Base-by-base conservation (phyloP, 2,888 invertebrate species). In the Latrodectus elegans region DNA sequence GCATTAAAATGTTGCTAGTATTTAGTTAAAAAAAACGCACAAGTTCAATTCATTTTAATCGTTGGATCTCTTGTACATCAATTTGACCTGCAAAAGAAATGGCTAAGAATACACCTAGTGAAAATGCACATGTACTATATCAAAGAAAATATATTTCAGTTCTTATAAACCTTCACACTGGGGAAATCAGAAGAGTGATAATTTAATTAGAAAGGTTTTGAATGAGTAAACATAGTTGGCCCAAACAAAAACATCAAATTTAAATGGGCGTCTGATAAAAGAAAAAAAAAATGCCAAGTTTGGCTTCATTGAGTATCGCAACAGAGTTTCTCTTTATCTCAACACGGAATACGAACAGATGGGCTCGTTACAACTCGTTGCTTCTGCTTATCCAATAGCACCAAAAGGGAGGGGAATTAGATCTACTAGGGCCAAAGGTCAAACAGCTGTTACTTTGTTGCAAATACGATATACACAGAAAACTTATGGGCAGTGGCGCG, bases 341-440 rank as follows among this genome's bases (percentile, higher is more conserved):
- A 15, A 53, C 81, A 80, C 73, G 73, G 67, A 67, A 74, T 55
- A 73, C 72, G 75, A 64, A 76, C 86, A 87, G 86, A 87, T 87
- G 86, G 86, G 72, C 22, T 71, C 86, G 77, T 73, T 87, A 81
- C 86, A 85, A 76, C 80, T 71, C 71, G 78, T 73, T 78, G 78
- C 76, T 72, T n/a, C 38, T 53, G 77, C 73, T 84, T 84, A 84
- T 84, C 84, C 84, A 84, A 74, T 74, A 81, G 73, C 74, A 17
- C 70, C 53, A 60, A 72, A 51, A 38, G 72, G 51, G 53, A 71
- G 71, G 15, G 67, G 38, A 52, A 12, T 60, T 17, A 55, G 68
- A 11, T 38, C 51, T 51, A 51, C 3, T 53, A 53, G 60, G 72
- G 55, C 76, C 71, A 84, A 82, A 87, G 81, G 86, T 87, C 86